A percentile compares a stretch with the other conserved stretches of the same genome.
phyloP scores from a whole-genome alignment of 2,797 vertebrate genomes.

The Typhlichthys subterraneus region DNA sequence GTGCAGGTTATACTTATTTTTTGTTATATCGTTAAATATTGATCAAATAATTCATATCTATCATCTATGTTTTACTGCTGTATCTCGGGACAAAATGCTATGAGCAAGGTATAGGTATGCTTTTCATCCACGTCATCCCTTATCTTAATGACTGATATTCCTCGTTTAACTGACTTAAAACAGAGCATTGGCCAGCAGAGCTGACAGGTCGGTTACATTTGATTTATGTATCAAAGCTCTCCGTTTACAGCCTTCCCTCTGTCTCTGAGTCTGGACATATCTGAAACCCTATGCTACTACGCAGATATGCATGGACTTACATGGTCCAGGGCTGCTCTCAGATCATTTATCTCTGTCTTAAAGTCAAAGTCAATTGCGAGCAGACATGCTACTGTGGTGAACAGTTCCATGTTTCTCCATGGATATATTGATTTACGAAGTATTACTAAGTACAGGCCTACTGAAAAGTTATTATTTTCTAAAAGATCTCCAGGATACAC shows the following conservation, averaged over 20 bases:
- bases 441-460: conserved; percentile 50
- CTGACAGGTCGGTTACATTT: conserved; percentile 63
- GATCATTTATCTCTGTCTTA: conserved; percentile 68
- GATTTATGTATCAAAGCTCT: conserved; percentile 71
- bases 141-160: conserved; percentile 48
- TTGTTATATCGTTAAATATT: too few relatives aligned
- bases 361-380: conserved; percentile 47
- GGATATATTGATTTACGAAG: conserved; percentile 62
- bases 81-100: conserved; percentile 33
- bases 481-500: conserved; percentile 36
- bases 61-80: conserved; percentile 17
- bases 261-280: conserved; percentile 58
- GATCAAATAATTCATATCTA: neutral
- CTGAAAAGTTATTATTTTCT: conserved; percentile 34
- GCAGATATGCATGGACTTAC: conserved; percentile 65
- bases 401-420: conserved; percentile 43
- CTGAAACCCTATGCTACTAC: conserved; percentile 67
- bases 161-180: conserved; percentile 47
- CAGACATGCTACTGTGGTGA: conserved; percentile 58
- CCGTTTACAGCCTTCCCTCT: conserved; percentile 63
- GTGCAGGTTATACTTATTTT: too few relatives aligned
- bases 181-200: conserved; percentile 41
- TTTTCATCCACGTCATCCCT: conserved; percentile 23
- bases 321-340: conserved; percentile 45
- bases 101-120: conserved; percentile 18